A percentile compares a stretch with the other conserved stretches of the same genome.
Conservation (phyloP, 2,113 vertebrate genomes). For the Verasper variegatus region DNA sequence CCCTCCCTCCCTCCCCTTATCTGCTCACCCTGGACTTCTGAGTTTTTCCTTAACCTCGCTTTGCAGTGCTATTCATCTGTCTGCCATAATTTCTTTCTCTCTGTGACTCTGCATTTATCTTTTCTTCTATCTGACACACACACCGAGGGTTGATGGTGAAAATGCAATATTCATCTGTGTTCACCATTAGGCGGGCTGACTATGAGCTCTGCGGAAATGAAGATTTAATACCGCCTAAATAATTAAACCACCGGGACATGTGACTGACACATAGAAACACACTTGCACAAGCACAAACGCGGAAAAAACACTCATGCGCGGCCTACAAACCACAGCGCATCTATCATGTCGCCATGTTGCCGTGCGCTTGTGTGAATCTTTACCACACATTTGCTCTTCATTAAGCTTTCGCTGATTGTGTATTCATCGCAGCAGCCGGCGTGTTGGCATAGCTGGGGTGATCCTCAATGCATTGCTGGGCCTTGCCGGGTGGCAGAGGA, state of each 20-base stretch:
- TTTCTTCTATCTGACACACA: conserved; percentile 28
- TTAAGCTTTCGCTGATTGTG: conserved; percentile 34
- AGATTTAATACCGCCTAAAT: conserved; percentile 84
- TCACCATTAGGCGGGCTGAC: conserved; percentile 73
- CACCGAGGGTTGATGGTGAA: conserved; percentile 39
- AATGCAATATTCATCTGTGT: conserved; percentile 74
- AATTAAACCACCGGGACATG: conserved; percentile 79
- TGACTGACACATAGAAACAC: conserved; percentile 55
- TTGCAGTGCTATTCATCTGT: conserved; percentile 29
- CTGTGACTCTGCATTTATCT: conserved; percentile 60
- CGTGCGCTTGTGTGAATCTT: conserved; percentile 23
- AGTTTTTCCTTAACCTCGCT: conserved; percentile 45
- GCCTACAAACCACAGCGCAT: conserved; percentile 26
- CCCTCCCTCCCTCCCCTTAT: conserved; percentile 47
- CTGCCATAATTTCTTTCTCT: conserved; percentile 30
- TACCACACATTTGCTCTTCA: conserved; percentile 41
- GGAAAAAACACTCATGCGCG: conserved; percentile 29
- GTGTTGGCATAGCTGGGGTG: conserved; percentile 20
- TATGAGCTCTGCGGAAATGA: conserved; percentile 74
- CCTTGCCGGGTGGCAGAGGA: conserved; percentile 21
- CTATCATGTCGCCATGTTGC: conserved; percentile 27
- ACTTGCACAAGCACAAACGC: conserved; percentile 8
- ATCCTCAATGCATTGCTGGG: conserved; percentile 27
- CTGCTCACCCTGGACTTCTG: conserved; percentile 31
- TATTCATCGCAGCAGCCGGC: conserved; percentile 31